Conservation (phyloP, 2,888 invertebrate genomes). For the Epinotia ramella region DNA sequence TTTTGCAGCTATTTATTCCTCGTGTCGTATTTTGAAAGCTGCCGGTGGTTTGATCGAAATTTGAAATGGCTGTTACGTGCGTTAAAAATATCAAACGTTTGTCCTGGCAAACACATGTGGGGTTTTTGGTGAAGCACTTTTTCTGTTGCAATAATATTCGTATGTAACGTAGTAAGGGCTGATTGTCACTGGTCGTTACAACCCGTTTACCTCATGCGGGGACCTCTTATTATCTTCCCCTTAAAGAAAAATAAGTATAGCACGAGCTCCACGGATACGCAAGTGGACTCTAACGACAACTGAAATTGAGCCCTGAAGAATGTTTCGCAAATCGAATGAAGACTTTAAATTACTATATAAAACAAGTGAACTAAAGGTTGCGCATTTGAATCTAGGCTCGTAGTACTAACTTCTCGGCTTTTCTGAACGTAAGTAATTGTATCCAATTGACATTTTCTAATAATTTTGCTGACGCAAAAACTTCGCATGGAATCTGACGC, state of each 20-base stretch:
- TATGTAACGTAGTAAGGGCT: neutral
- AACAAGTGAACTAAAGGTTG: neutral
- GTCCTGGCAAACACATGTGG: constrained; percentile 34
- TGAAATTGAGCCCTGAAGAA: neutral
- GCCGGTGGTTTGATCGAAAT: constrained; percentile 44
- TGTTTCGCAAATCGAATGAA: neutral
- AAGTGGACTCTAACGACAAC: no score
- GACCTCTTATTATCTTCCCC: no score
- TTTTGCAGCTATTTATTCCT: constrained; percentile 61
- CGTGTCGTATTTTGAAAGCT: constrained; percentile 48
- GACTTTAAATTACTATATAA: neutral
- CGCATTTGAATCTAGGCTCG: neutral
- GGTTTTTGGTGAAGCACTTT: constrained; percentile 31
- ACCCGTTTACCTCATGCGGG: no score
- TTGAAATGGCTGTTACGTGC: constrained; percentile 44
- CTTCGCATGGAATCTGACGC: no score
- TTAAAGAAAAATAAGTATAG: no score
- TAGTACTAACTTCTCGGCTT: neutral
- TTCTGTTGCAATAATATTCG: constrained; percentile 19
- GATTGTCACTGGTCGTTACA: neutral
- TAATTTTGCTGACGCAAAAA: neutral
- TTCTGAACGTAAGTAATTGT: neutral
- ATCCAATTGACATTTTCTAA: neutral
- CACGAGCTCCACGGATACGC: no score
- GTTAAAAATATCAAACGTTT: constrained; percentile 34